Evolutionary conservation across 2,113 vertebrate genomes (phyloP).

Genomic region (Labeo catla): DNA sequence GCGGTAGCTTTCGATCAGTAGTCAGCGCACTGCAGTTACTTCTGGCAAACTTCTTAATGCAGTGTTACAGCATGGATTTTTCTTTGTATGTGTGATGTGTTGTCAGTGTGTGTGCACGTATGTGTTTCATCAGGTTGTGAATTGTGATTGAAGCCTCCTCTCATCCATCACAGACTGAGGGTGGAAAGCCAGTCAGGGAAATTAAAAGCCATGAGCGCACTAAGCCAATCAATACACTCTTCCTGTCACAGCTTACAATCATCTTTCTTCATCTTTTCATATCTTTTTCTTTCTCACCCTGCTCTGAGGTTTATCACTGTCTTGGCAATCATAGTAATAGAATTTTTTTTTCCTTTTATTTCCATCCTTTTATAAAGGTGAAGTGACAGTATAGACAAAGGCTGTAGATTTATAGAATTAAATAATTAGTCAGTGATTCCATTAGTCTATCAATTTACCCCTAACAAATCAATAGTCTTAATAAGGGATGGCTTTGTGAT

Average conservation of each 20-base stretch:
- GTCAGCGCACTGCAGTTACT: conserved; percentile 24
- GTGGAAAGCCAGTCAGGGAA: conserved; percentile 46
- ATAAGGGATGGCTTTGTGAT: background rate
- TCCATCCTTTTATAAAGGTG: background rate
- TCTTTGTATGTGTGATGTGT: conserved; percentile 29
- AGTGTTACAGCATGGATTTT: conserved; percentile 40
- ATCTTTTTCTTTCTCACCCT: conserved; percentile 16
- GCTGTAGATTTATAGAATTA: background rate
- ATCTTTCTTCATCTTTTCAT: conserved; percentile 41
- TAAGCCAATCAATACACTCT: conserved; percentile 39
- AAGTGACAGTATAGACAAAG: background rate
- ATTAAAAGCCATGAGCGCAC: conserved; percentile 43
- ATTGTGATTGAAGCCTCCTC: conserved; percentile 36
- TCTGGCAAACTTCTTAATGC: conserved; percentile 31
- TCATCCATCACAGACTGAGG: conserved; percentile 25
- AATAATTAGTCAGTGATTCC: conserved; percentile 4
- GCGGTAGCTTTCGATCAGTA: conserved; percentile 35
- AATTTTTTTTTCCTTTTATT: background rate
- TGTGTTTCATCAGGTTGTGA: conserved; percentile 23
- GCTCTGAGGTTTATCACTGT: conserved; percentile 12
- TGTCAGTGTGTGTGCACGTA: conserved; percentile 17
- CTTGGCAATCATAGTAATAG: background rate
- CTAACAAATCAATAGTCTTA: background rate
- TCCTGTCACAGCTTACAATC: conserved; percentile 39
- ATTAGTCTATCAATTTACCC: background rate